Percentiles rank a stretch among this genome's conserved stretches.
Conservation (phyloP, 1,140 invertebrate genomes). For the Hormaphis cornu region DNA sequence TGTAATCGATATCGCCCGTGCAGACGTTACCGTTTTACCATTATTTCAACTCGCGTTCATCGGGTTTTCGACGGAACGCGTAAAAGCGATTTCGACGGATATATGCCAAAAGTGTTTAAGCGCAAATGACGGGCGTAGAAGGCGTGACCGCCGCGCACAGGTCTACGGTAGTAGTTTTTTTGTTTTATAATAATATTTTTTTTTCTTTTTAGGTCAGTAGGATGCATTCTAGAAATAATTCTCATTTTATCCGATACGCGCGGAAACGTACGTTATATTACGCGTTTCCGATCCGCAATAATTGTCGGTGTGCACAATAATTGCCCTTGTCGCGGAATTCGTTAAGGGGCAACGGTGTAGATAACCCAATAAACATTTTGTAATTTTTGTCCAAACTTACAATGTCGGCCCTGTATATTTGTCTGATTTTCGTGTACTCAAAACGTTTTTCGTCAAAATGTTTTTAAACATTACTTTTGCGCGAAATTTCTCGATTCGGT, state of each 20-base stretch:
- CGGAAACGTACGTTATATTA: background rate
- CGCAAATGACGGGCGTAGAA: background rate
- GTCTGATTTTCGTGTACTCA: no score
- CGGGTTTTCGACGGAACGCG: background rate
- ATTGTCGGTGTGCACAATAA: background rate
- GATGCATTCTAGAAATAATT: background rate
- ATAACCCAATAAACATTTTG: no score
- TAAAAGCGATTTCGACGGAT: background rate
- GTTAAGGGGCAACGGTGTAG: no score
- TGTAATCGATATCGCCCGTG: background rate
- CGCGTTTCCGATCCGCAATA: background rate
- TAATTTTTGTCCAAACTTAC: no score
- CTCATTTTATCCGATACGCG: background rate
- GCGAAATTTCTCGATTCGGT: no score
- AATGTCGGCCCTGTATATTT: no score
- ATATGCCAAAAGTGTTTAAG: background rate
- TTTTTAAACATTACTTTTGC: no score
- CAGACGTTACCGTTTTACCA: background rate
- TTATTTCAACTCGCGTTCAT: background rate
- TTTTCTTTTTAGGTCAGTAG: conserved; percentile 23
- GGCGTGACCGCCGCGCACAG: conserved; percentile 7
- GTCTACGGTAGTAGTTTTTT: background rate
- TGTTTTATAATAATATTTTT: conserved; percentile 1
- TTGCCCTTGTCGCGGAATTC: no score
- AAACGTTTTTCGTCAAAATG: no score